Evolutionary conservation across 2,113 vertebrate genomes (phyloP).

Genomic region (Thunnus maccoyii): DNA sequence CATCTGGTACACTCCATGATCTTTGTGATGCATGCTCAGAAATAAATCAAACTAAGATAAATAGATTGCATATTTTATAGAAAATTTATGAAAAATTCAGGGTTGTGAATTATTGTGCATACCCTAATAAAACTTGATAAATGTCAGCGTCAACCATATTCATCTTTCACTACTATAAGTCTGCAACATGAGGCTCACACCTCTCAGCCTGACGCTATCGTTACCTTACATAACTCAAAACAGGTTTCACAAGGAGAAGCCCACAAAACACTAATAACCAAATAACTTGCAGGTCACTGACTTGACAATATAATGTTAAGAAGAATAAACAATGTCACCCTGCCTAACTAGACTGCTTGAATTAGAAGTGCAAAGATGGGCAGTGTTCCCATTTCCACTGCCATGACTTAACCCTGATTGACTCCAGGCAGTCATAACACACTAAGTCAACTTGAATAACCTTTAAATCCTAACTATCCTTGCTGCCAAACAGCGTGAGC

Average conservation of each 20-base stretch:
- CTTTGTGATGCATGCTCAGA: background rate
- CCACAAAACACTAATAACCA: too few relatives aligned
- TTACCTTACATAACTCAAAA: too few relatives aligned
- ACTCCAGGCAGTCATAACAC: background rate
- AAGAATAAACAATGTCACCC: slow-evolving; percentile 1
- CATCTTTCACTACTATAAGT: too few relatives aligned
- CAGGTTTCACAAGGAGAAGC: too few relatives aligned
- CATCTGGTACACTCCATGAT: background rate
- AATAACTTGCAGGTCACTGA: background rate
- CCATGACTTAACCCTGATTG: slow-evolving; percentile 1
- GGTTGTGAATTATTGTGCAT: too few relatives aligned
- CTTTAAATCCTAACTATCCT: slow-evolving; percentile 4
- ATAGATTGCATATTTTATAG: background rate
- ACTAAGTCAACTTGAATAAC: slow-evolving; percentile 15
- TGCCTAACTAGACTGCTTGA: background rate
- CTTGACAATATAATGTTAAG: slow-evolving; percentile 6
- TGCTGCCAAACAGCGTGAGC: background rate
- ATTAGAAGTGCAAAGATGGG: background rate
- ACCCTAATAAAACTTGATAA: too few relatives aligned
- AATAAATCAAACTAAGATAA: background rate
- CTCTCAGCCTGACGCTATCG: too few relatives aligned
- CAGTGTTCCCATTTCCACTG: background rate
- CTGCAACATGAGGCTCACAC: too few relatives aligned
- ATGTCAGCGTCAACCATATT: too few relatives aligned
- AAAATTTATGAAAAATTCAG: background rate